Base-by-base conservation (phyloP, 2,888 invertebrate species). In the Alloplasta piceator region DNA sequence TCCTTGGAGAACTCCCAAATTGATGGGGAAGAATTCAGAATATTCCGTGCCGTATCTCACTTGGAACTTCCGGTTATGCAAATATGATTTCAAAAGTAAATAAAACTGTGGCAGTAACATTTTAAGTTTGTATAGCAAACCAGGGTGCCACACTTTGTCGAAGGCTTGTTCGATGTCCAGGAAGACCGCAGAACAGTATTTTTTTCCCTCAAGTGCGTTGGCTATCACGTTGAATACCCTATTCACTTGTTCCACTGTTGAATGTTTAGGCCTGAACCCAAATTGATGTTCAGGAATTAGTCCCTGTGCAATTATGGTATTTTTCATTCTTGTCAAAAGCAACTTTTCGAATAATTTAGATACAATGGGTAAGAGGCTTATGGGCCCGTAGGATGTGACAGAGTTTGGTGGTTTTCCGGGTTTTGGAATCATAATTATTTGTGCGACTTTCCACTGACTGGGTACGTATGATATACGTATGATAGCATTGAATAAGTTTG, bases 401-500 rank as follows among this genome's bases (percentile, higher is more conserved):
- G 41, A 12, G 6, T 14, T 12, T 14, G 14, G 9, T 41, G 78
- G 80, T 66, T 86, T 88, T 0, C 82, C 80, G 10, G 86, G 83
- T 80, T 89, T 87, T 5, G 64, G 82, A 0, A 87, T 79, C 55
- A 82, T 63, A 26, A 76, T 71, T 4, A 83, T 79, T 80, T 46
- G 48, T 48, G 1, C 48, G 5, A 48, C 48, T 1, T 1, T 48
- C 10, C 9, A 48, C 5, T 48, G 48, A 5, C n/a, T n/a, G 0
- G 87, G 87, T 5, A 88, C 80, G 38, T 86, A 86, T 4, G 77
- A 66, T 26, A 85, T 38, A 80, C 84, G 70, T 1, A 86, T 7
- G 10, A 84, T 7, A 38, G 89, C 87, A 60, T 89, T 89, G n/a
- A 82, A 83, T 2, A 88, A 50, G 6, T 82, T 68, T 1, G 85